Evolutionary conservation across 2,113 vertebrate species (phyloP), one percentile per base, ranked within the genome.

Genomic region (cat (Felis catus)): DNA sequence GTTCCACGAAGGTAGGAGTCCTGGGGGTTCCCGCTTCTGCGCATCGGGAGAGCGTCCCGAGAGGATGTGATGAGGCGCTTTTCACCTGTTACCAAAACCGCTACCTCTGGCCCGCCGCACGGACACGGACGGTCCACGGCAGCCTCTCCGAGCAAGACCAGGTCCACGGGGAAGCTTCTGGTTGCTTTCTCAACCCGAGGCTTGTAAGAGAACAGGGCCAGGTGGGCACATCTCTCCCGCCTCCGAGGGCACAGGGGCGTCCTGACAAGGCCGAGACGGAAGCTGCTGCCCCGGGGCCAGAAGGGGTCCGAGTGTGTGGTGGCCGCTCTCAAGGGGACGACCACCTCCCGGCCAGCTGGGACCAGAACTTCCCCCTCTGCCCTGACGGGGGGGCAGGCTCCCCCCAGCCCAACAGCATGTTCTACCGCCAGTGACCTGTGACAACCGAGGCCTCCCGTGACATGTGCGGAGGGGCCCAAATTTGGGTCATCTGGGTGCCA

Each of bases 21-120:
- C 31, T 0, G 25, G 39, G 90, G 97, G 31, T 36, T 66, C 19
- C 41, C 66, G n/a, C 19, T 33, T 51, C 27, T 0, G 63, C 5
- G 7, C 33, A 3, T 31, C 27, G 36, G 12, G 5, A 66, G 4
- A 18, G 23, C 53, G 65, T 16, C 81, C 84, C 41, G 39, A 31
- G 71, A 89, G 51, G 29, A 63, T 18, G 80, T 39, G 96, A 98
- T 61, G 84, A 97, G 97, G 98, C 2, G 11, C n/a, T 33, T 36
- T 5, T 25, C 0, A 1, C 6, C 31, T 5, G 2, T 86, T 92
- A 93, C 95, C 96, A 71, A 36, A 71, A 63, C 53, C 29, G 23
- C 36, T 55, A 61, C 76, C 85, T 31, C 58, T 4, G 8, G 71
- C 9, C 2, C 1, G 21, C 45, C 2, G 7, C 84, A 23, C 15